These are phyloP conservation scores for Anodontia alba DNA, from an alignment of 2,888 invertebrate species.

Conservation along the genomic window DNA sequence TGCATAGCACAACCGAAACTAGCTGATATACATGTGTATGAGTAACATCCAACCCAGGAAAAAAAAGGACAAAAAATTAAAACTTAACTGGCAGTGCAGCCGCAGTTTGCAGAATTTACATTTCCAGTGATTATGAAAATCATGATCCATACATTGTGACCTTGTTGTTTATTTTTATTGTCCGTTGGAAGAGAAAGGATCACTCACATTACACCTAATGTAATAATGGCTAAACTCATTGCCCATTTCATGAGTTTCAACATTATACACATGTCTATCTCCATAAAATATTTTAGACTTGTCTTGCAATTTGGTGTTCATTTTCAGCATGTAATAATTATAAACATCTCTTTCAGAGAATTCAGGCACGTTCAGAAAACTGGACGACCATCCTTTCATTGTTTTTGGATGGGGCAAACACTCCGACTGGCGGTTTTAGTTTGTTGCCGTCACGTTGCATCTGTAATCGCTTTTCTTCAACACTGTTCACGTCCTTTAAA, in stretches of 20 bases:
- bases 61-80: not conserved
- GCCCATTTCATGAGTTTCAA: not conserved
- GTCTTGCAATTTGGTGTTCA: slow-evolving; percentile 21
- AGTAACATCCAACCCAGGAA: too few relatives aligned
- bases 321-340: slow-evolving; percentile 31
- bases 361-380: not conserved
- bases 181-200: slow-evolving; percentile 38
- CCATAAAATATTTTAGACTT: slow-evolving; percentile 23
- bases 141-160: slow-evolving; percentile 36
- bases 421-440: not conserved
- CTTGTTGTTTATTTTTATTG: slow-evolving; percentile 24
- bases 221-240: slow-evolving; percentile 23
- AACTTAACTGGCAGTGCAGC: slow-evolving; percentile 49
- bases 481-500: not conserved
- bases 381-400: slow-evolving; percentile 14
- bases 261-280: slow-evolving; percentile 27
- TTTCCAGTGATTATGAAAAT: slow-evolving; percentile 46
- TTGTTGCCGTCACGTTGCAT: not conserved
- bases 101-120: slow-evolving; percentile 46
- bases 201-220: slow-evolving; percentile 26
- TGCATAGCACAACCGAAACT: too few relatives aligned
- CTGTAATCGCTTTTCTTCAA: not conserved
- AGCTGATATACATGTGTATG: too few relatives aligned
- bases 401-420: slow-evolving; percentile 14
- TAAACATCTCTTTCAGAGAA: slow-evolving; percentile 26